Evolutionary conservation across 1,140 invertebrate genomes (phyloP), one percentile per base, ranked within the genome.

Genomic region (Vollenhovia emeryi): DNA sequence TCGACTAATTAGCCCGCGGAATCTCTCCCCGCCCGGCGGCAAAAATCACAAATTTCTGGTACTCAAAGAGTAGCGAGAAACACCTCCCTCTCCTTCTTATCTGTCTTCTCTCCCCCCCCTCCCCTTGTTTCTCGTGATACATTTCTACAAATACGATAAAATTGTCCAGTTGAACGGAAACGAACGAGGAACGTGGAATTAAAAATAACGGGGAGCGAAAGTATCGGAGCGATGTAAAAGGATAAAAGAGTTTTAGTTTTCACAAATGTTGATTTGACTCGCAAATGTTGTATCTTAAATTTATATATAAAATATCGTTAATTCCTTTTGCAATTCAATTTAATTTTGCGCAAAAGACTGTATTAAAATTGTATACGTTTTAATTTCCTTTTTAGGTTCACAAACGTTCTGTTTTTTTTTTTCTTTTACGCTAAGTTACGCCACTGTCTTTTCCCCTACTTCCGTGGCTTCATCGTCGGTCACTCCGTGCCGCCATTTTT

Each of bases 381-480:
- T 43, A 6, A 48, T 48, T 24, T n/a, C 7, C 3, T 21, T 6
- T 15, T 62, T 18, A 60, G 5, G 7, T n/a, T 27, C n/a, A n/a
- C n/a, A n/a, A n/a, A n/a, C n/a, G n/a, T n/a, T n/a, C n/a, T n/a
- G n/a, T n/a, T n/a, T n/a, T n/a, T n/a, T n/a, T n/a, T n/a, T n/a
- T n/a, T n/a, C n/a, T n/a, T n/a, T n/a, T n/a, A n/a, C n/a, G n/a
- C n/a, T n/a, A n/a, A n/a, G 30, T 48, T 79, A 79, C 75, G 75
- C 60, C 60, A 68, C 30, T 79, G 60, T 79, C 8, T 48, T 73
- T 40, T 50, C 68, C 43, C 48, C 68, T 73, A 36, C 64, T 73
- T 79, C 76, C 76, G 76, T 69, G 50, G 69, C 50, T 55, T 82
- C 66, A 82, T 80, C 64, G 64, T 45, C 62, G 36, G 50, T 80